Evolutionary conservation across 2,113 vertebrate genomes (phyloP).

Genomic region (Ciconia stormi): DNA sequence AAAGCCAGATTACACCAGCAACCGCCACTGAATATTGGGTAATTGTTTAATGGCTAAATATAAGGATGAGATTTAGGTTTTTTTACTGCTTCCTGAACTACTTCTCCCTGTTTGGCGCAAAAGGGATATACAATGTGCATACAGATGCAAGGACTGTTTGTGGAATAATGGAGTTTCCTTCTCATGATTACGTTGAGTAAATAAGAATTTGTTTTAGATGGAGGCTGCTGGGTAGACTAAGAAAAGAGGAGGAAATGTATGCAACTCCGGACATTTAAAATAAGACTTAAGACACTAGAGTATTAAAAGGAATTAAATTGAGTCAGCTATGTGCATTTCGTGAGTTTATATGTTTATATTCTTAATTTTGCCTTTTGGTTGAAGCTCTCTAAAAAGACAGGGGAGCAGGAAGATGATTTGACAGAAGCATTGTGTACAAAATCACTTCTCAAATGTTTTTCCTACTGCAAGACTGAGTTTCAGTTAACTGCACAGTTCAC

Average conservation of each 20-base stretch:
- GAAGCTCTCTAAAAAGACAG: not conserved
- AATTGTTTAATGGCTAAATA: not conserved
- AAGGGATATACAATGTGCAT: not conserved
- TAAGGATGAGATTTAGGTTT: not conserved
- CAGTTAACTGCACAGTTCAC: not conserved
- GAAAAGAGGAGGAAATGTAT: not conserved
- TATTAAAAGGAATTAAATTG: not conserved
- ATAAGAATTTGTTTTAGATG: not conserved
- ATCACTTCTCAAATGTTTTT: not conserved
- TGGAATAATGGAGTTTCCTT: not conserved
- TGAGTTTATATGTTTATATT: not conserved
- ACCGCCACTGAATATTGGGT: not conserved
- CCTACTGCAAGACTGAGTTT: not conserved
- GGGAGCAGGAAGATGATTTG: not conserved
- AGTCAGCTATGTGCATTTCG: not conserved
- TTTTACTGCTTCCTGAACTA: not conserved
- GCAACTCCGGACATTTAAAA: not conserved
- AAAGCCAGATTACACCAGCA: constrained; percentile 1
- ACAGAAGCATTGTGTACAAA: not conserved
- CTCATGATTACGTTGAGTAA: not conserved
- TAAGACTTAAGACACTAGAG: not conserved
- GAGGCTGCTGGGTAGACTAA: not conserved
- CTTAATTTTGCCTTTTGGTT: not conserved
- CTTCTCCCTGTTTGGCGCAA: not conserved
- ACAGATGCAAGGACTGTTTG: not conserved